phyloP scores from a whole-genome alignment of 2,113 vertebrate genomes.

The Cyprinodon variegatus region DNA sequence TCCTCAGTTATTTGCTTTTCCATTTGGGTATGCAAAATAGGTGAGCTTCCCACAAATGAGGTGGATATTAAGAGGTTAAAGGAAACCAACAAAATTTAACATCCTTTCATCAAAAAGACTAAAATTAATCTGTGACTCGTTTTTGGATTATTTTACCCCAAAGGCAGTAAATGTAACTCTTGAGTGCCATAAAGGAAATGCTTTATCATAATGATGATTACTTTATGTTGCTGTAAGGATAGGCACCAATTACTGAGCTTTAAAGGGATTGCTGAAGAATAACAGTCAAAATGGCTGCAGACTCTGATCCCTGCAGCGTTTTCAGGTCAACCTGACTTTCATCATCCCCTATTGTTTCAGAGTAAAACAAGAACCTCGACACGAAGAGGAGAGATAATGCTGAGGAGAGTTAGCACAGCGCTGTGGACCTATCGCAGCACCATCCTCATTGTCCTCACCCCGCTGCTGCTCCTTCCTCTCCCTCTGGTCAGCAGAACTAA shows the following conservation, averaged over 20 bases:
- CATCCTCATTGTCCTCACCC: slow-evolving; percentile 13
- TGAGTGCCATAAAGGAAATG: background rate
- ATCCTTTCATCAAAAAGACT: too few species aligned
- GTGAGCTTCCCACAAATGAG: too few species aligned
- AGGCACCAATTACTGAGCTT: background rate
- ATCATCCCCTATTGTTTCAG: too few species aligned
- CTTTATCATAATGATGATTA: background rate
- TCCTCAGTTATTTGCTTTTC: too few species aligned
- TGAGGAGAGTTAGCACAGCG: background rate
- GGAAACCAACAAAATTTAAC: too few species aligned
- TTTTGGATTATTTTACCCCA: background rate
- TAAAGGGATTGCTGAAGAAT: slow-evolving; percentile 9
- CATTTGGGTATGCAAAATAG: too few species aligned
- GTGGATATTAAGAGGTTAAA: too few species aligned
- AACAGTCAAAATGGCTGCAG: background rate
- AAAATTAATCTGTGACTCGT: background rate
- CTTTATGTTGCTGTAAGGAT: slow-evolving; percentile 18
- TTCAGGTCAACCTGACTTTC: background rate
- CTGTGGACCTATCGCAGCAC: slow-evolving; percentile 36
- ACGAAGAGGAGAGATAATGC: background rate
- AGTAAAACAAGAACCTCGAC: accelerated
- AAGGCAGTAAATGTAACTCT: background rate
- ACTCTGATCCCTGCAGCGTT: background rate
- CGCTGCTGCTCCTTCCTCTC: slow-evolving; percentile 52
- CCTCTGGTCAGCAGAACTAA: slow-evolving; percentile 40